phyloP scores from a whole-genome alignment of 2,113 vertebrate genomes.

The Ochotona curzoniae region DNA sequence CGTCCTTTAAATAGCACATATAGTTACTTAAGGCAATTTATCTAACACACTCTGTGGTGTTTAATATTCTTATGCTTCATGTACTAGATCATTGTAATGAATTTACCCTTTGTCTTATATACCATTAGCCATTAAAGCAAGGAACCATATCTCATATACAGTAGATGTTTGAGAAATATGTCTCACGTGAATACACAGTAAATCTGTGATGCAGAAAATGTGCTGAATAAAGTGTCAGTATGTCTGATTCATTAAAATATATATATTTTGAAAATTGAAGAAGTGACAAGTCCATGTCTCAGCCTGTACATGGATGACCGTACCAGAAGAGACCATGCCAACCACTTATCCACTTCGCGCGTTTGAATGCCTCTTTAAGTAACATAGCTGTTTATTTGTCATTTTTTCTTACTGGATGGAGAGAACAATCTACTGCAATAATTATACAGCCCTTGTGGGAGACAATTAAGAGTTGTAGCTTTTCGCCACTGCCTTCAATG shows the following conservation, averaged over 20 bases:
- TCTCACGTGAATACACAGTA: not conserved
- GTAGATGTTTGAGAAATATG: not conserved
- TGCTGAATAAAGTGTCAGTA: not conserved
- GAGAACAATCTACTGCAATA: slow-evolving; percentile 14
- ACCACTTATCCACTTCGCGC: not conserved
- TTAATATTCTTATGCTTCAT: not conserved
- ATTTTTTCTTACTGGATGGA: not conserved
- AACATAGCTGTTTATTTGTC: not conserved
- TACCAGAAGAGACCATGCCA: not conserved
- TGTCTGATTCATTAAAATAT: too few relatives aligned
- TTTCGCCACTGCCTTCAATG: slow-evolving; percentile 38
- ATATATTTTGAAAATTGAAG: not conserved
- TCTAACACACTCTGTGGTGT: not conserved
- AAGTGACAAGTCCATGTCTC: not conserved
- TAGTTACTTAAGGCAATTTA: not conserved
- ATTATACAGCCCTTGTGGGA: not conserved
- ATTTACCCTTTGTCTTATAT: slow-evolving; percentile 3
- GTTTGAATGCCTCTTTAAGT: not conserved
- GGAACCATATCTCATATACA: not conserved
- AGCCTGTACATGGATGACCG: not conserved
- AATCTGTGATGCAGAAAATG: not conserved
- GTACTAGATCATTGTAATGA: not conserved
- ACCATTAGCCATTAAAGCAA: not conserved
- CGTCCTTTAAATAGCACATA: not conserved
- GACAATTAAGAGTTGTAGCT: not conserved